Evolutionary conservation across 2,888 invertebrate genomes (phyloP).

Genomic region (Argyra leucocephala): DNA sequence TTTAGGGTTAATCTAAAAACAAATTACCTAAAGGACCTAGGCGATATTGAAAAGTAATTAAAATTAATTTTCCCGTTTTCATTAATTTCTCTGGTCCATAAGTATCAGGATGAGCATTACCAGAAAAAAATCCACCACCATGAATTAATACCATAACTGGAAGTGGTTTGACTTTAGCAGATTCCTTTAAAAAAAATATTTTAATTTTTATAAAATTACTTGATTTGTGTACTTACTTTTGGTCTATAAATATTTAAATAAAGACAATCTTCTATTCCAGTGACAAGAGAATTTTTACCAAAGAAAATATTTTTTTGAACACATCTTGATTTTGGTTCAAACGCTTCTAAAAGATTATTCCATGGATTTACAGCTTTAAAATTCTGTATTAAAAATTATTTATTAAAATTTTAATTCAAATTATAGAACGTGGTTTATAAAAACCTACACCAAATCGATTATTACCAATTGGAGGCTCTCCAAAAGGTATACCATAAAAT

Average conservation of each 20-base stretch:
- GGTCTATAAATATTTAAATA: slow-evolving; percentile 47
- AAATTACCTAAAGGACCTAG: slow-evolving; percentile 32
- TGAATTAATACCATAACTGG: slow-evolving; percentile 49
- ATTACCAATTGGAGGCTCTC: slow-evolving; percentile 35
- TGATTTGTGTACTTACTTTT: neutral
- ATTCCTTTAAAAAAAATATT: neutral
- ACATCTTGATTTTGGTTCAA: slow-evolving; percentile 37
- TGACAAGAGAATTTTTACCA: slow-evolving; percentile 25
- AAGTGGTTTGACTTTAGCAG: slow-evolving; percentile 17
- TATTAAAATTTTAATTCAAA: neutral
- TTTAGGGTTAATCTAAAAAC: neutral
- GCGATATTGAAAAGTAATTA: slow-evolving; percentile 42
- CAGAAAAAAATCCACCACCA: slow-evolving; percentile 48
- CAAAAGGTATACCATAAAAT: slow-evolving; percentile 40
- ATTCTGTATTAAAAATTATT: slow-evolving; percentile 28
- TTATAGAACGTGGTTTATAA: neutral
- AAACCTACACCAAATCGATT: slow-evolving; percentile 36
- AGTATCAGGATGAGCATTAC: slow-evolving; percentile 38
- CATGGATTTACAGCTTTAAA: slow-evolving; percentile 30
- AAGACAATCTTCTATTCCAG: slow-evolving; percentile 46
- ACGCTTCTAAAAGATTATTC: slow-evolving; percentile 32
- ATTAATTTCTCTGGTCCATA: slow-evolving; percentile 44
- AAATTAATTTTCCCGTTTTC: slow-evolving; percentile 39
- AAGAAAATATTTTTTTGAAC: slow-evolving; percentile 44
- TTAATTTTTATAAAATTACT: neutral